Conservation (phyloP, 2,888 invertebrate species). For the Agrotis exclamationis region DNA sequence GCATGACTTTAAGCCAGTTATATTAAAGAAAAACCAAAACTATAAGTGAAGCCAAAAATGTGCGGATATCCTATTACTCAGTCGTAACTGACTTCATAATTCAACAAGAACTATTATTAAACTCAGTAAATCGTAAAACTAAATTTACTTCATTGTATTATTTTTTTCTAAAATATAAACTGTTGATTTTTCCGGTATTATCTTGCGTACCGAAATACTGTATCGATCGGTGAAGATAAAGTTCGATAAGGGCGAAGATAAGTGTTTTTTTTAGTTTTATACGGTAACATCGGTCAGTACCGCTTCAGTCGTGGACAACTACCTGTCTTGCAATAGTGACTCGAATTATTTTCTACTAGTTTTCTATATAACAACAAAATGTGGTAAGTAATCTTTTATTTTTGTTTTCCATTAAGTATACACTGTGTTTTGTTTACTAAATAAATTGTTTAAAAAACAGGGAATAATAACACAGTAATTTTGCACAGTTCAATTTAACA, state of each 20-base stretch:
- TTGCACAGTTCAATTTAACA: slow-evolving; percentile 40
- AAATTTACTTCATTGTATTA: not conserved
- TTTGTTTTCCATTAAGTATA: slow-evolving; percentile 22
- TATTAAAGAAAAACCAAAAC: slow-evolving; percentile 16
- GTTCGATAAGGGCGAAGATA: slow-evolving; percentile 65
- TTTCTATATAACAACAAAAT: slow-evolving; percentile 62
- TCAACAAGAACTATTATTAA: not conserved
- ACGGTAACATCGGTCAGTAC: slow-evolving; percentile 52
- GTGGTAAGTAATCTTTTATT: slow-evolving; percentile 69
- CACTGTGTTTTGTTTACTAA: slow-evolving; percentile 21
- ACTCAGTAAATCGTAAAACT: slow-evolving; percentile 15
- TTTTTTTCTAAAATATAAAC: not conserved
- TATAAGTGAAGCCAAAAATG: slow-evolving; percentile 52
- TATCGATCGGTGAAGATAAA: slow-evolving; percentile 70
- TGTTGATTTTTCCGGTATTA: slow-evolving; percentile 12
- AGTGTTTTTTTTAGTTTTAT: slow-evolving; percentile 59
- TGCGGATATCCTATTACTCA: slow-evolving; percentile 39
- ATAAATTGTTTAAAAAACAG: slow-evolving; percentile 16
- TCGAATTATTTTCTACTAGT: slow-evolving; percentile 34
- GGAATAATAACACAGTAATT: slow-evolving; percentile 17
- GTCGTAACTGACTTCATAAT: slow-evolving; percentile 8
- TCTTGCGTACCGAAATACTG: slow-evolving; percentile 44
- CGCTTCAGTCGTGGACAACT: slow-evolving; percentile 60
- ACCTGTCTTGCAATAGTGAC: slow-evolving; percentile 56
- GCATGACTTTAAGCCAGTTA: slow-evolving; percentile 25